Percentiles rank a stretch among this genome's conserved stretches.
Conservation (phyloP, 2,797 vertebrate genomes). For the Stomatorhinus walkeri region DNA sequence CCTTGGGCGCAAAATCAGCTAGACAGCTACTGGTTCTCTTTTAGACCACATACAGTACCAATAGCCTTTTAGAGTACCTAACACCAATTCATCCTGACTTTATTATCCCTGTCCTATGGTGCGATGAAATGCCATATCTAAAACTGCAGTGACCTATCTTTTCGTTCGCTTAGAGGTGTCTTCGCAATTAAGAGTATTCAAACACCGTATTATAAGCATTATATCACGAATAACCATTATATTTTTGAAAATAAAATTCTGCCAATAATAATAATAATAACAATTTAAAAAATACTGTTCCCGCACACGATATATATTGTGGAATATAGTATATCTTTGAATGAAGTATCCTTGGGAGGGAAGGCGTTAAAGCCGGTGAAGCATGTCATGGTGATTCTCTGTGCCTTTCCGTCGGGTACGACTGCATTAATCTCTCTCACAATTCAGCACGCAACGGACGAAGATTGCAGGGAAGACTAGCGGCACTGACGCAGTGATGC, state of each 20-base stretch:
- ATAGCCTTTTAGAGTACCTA: neutral
- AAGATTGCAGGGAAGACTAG: constrained; percentile 7
- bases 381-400: neutral
- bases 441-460: constrained; percentile 15
- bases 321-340: neutral
- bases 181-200: neutral
- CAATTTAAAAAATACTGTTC: neutral
- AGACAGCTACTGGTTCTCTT: neutral
- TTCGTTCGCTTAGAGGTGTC: neutral
- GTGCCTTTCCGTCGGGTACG: neutral
- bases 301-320: neutral
- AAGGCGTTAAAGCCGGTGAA: constrained; percentile 7
- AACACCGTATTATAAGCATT: neutral
- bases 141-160: neutral
- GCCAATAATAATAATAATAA: neutral
- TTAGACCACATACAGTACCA: neutral
- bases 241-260: neutral
- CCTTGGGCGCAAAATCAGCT: neutral
- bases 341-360: neutral
- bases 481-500: constrained; percentile 4
- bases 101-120: neutral
- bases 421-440: constrained; percentile 5
- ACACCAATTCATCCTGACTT: neutral
- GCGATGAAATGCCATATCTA: neutral
- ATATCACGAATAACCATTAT: neutral